Evolutionary conservation across 2,113 vertebrate genomes (phyloP), one percentile per base, ranked within the genome.

Genomic region (Mastomys natalensis): DNA sequence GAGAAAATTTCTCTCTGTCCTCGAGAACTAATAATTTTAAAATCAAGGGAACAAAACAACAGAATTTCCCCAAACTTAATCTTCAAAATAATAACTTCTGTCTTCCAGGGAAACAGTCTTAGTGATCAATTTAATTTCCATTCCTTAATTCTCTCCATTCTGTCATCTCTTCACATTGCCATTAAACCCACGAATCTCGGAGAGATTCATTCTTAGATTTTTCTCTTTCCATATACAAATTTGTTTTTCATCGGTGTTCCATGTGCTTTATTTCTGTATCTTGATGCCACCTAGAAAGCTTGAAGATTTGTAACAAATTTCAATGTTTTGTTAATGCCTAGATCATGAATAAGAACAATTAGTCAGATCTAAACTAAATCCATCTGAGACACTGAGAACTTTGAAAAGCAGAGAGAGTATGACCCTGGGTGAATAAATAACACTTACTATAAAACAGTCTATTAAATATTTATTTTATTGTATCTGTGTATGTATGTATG

Each of bases 11-110:
- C 1, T 48, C 95, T 96, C 76, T 89, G 2, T 93, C 85, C 31
- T 84, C 53, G 90, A 40, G 4, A 76, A 5, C 3, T 82, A 90
- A 94, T 64, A 26, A 78, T 89, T 97, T 96, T 89, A 72, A 95
- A 90, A 91, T 40, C 22, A 70, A 74, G 26, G 43, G 17, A 92
- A 90, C 21, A 51, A 85, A 77, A 17, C 43, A 84, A 31, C 19
- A 87, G 84, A 19, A 84, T 84, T 95, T 13, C 29, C 66, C 89
- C 62, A 91, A 43, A 62, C 26, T 29, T 66, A 87, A 45, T 95
- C 78, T 91, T 95, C 66, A 84, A 9, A 96, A 93, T 19, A 37
- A 7, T 82, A 82, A 81, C 37, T 66, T 93, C n/a, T 89, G 68
- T 66, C 13, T 89, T 88, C 66, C 22, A 40, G 64, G 17, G 5